Evolutionary conservation across 2,797 vertebrate genomes (phyloP), one percentile per base, ranked within the genome.

Genomic region (Anguilla pacifica): DNA sequence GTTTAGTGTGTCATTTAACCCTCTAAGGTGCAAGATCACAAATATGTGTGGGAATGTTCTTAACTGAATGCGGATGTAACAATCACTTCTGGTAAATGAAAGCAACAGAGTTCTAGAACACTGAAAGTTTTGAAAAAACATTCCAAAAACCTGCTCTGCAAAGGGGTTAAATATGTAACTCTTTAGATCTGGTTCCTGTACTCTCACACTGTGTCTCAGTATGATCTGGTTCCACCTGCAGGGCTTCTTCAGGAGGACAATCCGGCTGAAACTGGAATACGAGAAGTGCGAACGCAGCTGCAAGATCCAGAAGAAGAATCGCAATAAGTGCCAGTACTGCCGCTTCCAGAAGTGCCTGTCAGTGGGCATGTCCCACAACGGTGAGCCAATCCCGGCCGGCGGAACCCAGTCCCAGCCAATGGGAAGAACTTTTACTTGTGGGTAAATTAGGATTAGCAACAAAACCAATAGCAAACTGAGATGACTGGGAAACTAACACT

Each of bases 271-370:
- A 93, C 96, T 99, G 92, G 95, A 94, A 5, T 99, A 99, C 0
- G 98, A 99, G 91, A 97, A 94, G 88, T 99, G 98, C 9, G 97
- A 98, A 74, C 98, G 97, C 19, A 95, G 90, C 93, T 99, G 98
- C 95, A 99, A 98, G 95, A 99, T 99, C 90, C 98, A 98, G 94
- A 99, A 99, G 92, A 99, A 98, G 95, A 99, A 99, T 86, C 97
- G 98, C 49, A 99, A 99, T 89, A 99, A 99, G 95, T 99, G 98
- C 96, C 98, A 99, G 93, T 98, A 98, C 92, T 99, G 98, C 92
- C 98, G 98, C 86, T 99, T 99, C 93, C 98, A 99, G 93, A 99
- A 99, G 97, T 99, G 98, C 97, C 97, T 99, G 91, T 97, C 97
- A 0, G 98, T 97, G 88, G 98, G 98, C 94, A 99, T 99, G 98